Evolutionary conservation across 2,797 vertebrate genomes (phyloP), one percentile per base, ranked within the genome.

Genomic region (Pseudochaenichthys georgianus): DNA sequence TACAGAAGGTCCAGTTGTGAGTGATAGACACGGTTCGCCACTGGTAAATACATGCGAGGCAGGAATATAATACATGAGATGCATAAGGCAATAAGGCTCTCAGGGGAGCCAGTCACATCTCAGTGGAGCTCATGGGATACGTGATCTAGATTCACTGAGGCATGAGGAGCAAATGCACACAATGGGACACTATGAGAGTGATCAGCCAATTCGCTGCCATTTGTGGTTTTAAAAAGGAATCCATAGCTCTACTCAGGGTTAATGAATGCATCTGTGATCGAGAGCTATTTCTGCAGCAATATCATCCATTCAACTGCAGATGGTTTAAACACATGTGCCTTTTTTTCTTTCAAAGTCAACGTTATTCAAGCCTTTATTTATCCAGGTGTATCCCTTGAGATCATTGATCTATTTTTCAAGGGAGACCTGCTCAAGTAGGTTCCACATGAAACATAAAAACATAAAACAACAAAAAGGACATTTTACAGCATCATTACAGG

Each of bases 121-220:
- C 86, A 70, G 54, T 64, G 66, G 86, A 86, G 76, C 75, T 82
- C 73, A 45, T 34, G 75, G 73, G 81, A 88, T 83, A 87, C 12
- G 58, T 77, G 77, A 81, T 88, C 74, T 78, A 78, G 75, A 88
- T 86, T 86, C 70, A 86, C 19, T 73, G 84, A 84, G 62, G 84
- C 85, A 62, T 53, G 64, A 70, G 19, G 3, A 77, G 74, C 43
- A 69, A 86, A 85, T 57, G 69, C 74, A 77, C 80, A 82, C 73
- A 84, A 82, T 41, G 57, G 79, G 48, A 81, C 38, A 43, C 50
- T 46, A 50, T 23, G n/a, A 78, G 69, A 87, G 75, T 75, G 81
- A 90, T 78, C 82, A 87, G 77, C 60, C 78, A 91, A 90, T 92
- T 86, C 91, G 66, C 50, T 65, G 64, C 48, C 70, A 17, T 75